Percentiles rank a stretch among this genome's conserved stretches.
Evolutionary conservation across 2,888 invertebrate genomes (phyloP).

Genomic region (Volucella inflata): DNA sequence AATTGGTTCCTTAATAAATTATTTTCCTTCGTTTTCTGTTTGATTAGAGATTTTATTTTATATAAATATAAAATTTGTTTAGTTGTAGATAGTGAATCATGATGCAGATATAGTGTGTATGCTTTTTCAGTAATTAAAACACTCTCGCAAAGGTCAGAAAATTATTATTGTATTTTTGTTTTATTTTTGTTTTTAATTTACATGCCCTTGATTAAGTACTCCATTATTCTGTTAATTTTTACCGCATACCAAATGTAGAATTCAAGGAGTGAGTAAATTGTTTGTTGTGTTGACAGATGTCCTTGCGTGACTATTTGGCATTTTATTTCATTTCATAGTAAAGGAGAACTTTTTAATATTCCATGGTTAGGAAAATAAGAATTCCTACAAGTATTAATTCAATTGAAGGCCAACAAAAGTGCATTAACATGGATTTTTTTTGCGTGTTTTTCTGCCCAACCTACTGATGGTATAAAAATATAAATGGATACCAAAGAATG

Average conservation of each 20-base stretch:
- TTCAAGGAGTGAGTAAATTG: background rate
- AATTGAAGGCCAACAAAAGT: constrained; percentile 23
- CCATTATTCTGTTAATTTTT: background rate
- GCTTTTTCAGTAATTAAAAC: background rate
- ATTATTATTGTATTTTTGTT: background rate
- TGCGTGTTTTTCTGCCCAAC: constrained; percentile 8
- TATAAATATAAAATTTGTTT: background rate
- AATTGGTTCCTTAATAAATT: background rate
- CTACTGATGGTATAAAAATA: background rate
- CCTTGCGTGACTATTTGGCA: constrained; percentile 46
- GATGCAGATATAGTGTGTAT: constrained; percentile 37
- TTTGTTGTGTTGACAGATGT: constrained; percentile 15
- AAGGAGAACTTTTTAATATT: constrained; percentile 5
- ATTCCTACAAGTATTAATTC: background rate
- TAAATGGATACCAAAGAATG: background rate
- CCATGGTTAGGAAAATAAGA: background rate
- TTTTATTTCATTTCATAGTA: background rate
- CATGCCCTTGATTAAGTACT: background rate
- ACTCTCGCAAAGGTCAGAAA: no score
- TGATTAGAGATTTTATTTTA: constrained; percentile 16
- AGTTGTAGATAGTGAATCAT: constrained; percentile 46
- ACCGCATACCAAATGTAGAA: background rate
- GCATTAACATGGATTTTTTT: constrained; percentile 24
- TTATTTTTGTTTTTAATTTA: background rate
- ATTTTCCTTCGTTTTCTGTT: constrained; percentile 18